Evolutionary conservation across 2,113 vertebrate species (phyloP), one percentile per base, ranked within the genome.

Genomic region (Pitta sordida): DNA sequence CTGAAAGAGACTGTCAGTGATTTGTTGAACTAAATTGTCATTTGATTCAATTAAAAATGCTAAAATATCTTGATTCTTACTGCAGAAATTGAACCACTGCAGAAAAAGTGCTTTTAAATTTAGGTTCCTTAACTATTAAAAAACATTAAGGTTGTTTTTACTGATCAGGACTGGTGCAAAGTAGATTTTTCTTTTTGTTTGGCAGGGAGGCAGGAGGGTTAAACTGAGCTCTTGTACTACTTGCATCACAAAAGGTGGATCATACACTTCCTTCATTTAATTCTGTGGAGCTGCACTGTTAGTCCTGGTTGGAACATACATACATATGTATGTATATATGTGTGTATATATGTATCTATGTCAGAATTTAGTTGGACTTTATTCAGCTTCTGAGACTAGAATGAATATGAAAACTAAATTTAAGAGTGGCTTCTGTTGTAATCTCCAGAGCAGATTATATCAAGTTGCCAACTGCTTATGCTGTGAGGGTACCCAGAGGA

Each of bases 181-280:
- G 11, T n/a, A 62, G 44, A 36, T 32, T 48, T 22, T 60, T 27
- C 5, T 27, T 44, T 29, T 55, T 55, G 79, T 77, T 62, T 44
- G 32, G 5, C 1, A 26, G 48, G 30, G 15, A 41, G 11, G 2
- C 0, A 0, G 3, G 1, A 7, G 12, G 8, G 6, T 55, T 91
- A 67, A 90, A 71, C 26, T 10, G 7, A 26, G 18, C 7, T 93
- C 15, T 67, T 48, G 34, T 56, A 58, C 68, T 90, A 34, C 17
- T 86, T 26, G 30, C 13, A 43, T 71, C 48, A 44, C 74, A 83
- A 86, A 89, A 82, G 23, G 32, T 56, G 21, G 23, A 76, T 30
- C 41, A 53, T 84, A 13, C 17, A 37, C 34, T 75, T 78, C 27
- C 18, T 22, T 60, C 59, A 30, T 32, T 84, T 84, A 65, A 74